Base-by-base conservation (phyloP, 2,888 invertebrate species). In the Eugnorisma glareosa region DNA sequence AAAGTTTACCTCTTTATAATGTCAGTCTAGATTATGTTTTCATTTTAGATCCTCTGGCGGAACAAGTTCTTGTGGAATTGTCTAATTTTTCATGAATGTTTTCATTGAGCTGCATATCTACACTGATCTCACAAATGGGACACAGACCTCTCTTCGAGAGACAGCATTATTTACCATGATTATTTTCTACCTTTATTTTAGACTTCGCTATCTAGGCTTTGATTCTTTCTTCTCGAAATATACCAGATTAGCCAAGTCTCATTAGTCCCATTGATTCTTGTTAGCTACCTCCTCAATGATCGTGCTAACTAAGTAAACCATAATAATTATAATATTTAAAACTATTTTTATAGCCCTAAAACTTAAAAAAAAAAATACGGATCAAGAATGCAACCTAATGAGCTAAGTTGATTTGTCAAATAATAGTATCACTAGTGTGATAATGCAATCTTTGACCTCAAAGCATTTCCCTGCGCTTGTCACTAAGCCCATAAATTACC, bases 391-490 rank as follows among this genome's bases (percentile, higher is more conserved):
- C 24, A 31, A 59, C 31, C 31, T 35, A 35, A 21, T 21, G 31
- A 4, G 31, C 31, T 59, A 21, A 21, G 31, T 21, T 31, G 31
- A 61, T 10, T 35, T 21, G 21, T 61, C 31, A 35, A 40, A 8
- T 40, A 40, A 11, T 35, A 35, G 13, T 35, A 61, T 61, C 11
- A 35, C 24, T 35, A 35, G 18, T 21, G 13, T 28, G 57, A 67
- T 80, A 79, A 67, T 43, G 45, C 31, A 74, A 63, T 67, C 61
- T 67, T 63, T 67, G 45, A 45, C 81, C 61, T 67, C 54, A 45
- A 74, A 67, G 11, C 57, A 31, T 24, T 67, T 18, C 37, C 67
- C 15, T 8, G 54, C 64, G 40, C 21, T 15, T n/a, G n/a, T 43
- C 48, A 67, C 59, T 35, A 11, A 63, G 21, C 45, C 28, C 63